Conservation (phyloP, 2,113 vertebrate genomes). For the Channa argus region DNA sequence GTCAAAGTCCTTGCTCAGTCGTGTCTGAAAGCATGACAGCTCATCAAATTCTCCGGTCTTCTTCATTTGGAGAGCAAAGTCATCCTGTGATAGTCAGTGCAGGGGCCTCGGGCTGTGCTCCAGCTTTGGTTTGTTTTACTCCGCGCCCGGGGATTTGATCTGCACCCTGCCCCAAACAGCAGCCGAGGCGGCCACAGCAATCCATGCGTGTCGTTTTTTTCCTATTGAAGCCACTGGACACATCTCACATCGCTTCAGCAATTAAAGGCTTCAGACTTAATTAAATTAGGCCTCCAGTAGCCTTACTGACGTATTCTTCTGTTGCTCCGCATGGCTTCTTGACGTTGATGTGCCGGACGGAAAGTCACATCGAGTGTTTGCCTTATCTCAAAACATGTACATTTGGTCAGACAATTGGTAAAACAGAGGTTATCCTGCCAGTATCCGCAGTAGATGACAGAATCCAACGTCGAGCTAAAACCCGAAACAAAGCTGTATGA, state of each 20-base stretch:
- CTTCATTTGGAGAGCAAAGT: constrained; percentile 53
- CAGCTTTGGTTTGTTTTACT: constrained; percentile 56
- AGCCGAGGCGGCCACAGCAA: constrained; percentile 20
- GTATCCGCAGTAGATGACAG: no score
- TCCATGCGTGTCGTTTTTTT: constrained; percentile 30
- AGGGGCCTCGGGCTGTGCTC: constrained; percentile 32
- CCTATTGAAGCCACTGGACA: constrained; percentile 33
- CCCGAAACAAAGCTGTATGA: not conserved
- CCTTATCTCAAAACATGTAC: no score
- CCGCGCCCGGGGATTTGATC: constrained; percentile 44
- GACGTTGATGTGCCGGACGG: not conserved
- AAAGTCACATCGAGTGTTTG: no score
- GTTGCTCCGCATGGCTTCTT: not conserved
- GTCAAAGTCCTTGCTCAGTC: constrained; percentile 37
- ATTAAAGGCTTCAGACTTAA: constrained; percentile 56
- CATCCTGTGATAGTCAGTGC: constrained; percentile 39
- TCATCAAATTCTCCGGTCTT: constrained; percentile 48
- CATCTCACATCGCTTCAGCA: constrained; percentile 46
- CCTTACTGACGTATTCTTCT: constrained; percentile 9
- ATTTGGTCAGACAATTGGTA: no score
- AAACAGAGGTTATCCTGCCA: no score
- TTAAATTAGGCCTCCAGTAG: constrained; percentile 43
- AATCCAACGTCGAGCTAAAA: not conserved
- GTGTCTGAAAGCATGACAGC: constrained; percentile 63
- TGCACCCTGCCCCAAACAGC: constrained; percentile 24